These are phyloP conservation scores for Apteryx mantelli DNA, from an alignment of 2,113 vertebrate genomes.

Conservation along the genomic window DNA sequence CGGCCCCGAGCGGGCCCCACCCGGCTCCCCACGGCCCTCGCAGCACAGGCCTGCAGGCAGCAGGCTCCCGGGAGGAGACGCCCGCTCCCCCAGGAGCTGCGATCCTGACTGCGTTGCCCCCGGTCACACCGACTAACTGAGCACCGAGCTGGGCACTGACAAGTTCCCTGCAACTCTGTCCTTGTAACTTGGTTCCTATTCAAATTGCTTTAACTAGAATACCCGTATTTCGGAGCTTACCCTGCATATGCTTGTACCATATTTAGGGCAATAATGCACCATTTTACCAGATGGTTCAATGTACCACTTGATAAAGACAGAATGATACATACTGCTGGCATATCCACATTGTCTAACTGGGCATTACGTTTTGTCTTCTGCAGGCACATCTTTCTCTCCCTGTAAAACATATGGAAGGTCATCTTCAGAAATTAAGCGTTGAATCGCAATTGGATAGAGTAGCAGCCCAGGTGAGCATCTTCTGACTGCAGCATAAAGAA, in stretches of 20 bases:
- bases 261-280: background rate
- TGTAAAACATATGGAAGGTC: background rate
- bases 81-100: no score
- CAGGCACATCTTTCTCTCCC: background rate
- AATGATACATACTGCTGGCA: background rate
- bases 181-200: background rate
- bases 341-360: background rate
- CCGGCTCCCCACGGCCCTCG: no score
- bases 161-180: no score
- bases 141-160: no score
- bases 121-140: no score
- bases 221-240: rapidly evolving
- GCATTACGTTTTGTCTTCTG: background rate
- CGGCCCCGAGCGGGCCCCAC: no score
- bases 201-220: background rate
- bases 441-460: background rate
- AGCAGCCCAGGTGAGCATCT: background rate
- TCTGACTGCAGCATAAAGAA: background rate
- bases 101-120: no score
- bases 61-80: no score
- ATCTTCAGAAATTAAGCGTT: rapidly evolving
- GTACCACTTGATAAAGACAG: rapidly evolving
- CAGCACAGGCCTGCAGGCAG: no score
- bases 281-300: background rate
- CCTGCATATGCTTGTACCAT: no score